Base-by-base conservation (phyloP, 2,113 vertebrate genomes). In the Turdus rufiventris region DNA sequence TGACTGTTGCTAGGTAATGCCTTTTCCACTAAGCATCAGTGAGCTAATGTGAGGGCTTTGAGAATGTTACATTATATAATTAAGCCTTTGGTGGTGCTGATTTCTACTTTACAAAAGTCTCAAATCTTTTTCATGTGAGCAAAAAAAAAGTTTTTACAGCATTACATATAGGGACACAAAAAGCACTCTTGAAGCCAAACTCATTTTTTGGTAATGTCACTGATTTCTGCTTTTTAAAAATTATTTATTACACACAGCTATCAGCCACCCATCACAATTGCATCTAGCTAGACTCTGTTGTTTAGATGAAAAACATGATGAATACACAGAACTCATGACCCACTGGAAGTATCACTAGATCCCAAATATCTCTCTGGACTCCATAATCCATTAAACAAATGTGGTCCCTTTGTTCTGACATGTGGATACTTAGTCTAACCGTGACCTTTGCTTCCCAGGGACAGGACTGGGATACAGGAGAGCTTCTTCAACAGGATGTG, bases 1-100 rank as follows among this genome's bases (percentile, higher is more conserved):
- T 95, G 71, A 94, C 92, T 76, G 96, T 97, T 98, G 96, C 97
- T 98, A 98, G 92, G 97, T 94, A 92, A 97, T 97, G 77, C 71
- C 75, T 97, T 95, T 92, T 85, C 81, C 85, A 83, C 85, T 92
- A 94, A 95, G 93, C 90, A 91, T 93, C 70, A 85, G 68, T 73
- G 73, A 95, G 87, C 91, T 96, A 96, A 96, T 86, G 76, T 91
- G 95, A 94, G 92, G 87, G 26, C 71, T 88, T 86, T 1, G 12
- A 96, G 92, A 96, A 85, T 62, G 72, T 92, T 95, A 96, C 87
- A 93, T 96, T 97, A 94, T 81, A 91, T 93, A 96, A 97, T 97
- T 96, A 97, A 97, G 89, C 60, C 72, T 71, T 93, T 68, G 58
- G 87, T 95, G 34, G 86, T 76, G 20, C 63, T 84, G 74, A 89